These are phyloP conservation scores for Propithecus perrieri DNA, from an alignment of 2,797 vertebrate species.

Conservation along the genomic window DNA sequence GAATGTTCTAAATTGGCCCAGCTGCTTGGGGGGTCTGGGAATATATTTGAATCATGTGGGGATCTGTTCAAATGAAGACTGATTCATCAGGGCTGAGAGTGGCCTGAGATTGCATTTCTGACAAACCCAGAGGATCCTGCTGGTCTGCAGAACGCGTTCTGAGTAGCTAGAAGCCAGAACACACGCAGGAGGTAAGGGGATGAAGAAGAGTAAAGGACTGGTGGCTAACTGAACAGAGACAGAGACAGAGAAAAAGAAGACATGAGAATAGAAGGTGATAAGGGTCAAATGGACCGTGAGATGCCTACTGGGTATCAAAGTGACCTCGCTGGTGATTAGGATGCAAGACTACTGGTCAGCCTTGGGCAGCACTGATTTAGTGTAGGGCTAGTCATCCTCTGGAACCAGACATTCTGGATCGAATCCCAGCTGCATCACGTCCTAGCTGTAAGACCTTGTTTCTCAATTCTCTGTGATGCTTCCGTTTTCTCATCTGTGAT, in stretches of 20 bases:
- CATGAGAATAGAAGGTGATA: neutral
- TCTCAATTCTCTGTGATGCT: neutral
- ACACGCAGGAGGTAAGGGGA: neutral
- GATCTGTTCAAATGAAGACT: neutral
- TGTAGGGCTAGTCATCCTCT: neutral
- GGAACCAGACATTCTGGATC: neutral
- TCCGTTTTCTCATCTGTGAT: neutral
- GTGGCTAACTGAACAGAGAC: neutral
- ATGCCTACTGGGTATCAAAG: neutral
- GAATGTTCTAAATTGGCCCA: neutral
- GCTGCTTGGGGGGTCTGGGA: neutral
- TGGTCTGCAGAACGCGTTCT: neutral
- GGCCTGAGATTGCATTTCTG: neutral
- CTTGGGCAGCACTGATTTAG: neutral
- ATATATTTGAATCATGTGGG: fast-evolving
- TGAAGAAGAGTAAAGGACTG: fast-evolving
- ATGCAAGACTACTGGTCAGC: fast-evolving
- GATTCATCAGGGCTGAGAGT: neutral
- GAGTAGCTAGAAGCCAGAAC: neutral
- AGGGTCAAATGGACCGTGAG: neutral
- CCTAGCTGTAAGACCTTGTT: neutral
- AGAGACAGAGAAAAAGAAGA: neutral
- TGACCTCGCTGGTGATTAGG: neutral
- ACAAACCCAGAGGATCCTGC: too few relatives aligned
- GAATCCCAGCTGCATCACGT: neutral